Conservation (phyloP, 2,888 invertebrate species). For the Podotricha telesiphe region DNA sequence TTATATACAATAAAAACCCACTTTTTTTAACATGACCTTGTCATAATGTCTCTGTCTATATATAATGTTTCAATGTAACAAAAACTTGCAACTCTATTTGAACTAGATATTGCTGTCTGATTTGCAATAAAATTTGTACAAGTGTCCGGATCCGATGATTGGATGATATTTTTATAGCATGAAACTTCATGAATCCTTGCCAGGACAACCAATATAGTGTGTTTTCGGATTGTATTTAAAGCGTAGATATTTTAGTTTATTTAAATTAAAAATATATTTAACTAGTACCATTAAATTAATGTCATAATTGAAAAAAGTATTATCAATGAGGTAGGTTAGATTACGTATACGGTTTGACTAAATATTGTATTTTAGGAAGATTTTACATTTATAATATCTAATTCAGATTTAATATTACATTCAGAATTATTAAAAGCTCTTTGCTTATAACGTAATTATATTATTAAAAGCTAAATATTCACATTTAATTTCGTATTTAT, state of each 20-base stretch:
- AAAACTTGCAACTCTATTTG: too few relatives aligned
- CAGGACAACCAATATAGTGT: too few relatives aligned
- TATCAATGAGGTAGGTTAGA: slow-evolving; percentile 32
- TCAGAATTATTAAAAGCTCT: slow-evolving; percentile 23
- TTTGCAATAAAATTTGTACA: too few relatives aligned
- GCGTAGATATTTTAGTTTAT: too few relatives aligned
- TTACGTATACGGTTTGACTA: slow-evolving; percentile 19
- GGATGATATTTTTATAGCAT: background rate
- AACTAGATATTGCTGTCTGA: too few relatives aligned
- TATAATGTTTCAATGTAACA: too few relatives aligned
- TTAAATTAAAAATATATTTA: background rate
- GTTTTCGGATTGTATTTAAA: too few relatives aligned
- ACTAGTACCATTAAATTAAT: background rate
- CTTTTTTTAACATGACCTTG: too few relatives aligned
- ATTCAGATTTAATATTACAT: background rate
- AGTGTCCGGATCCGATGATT: too few relatives aligned
- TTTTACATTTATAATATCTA: slow-evolving; percentile 14
- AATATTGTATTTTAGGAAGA: slow-evolving; percentile 7
- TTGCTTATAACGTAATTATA: slow-evolving; percentile 4
- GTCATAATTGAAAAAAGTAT: background rate
- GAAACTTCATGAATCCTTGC: too few relatives aligned
- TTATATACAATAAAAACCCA: too few relatives aligned
- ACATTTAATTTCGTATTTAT: background rate
- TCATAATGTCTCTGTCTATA: too few relatives aligned
- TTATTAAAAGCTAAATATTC: slow-evolving; percentile 12